A percentile compares a stretch with the other conserved stretches of the same genome.
Evolutionary conservation across 2,797 vertebrate genomes (phyloP).

Genomic region (Chanos chanos): DNA sequence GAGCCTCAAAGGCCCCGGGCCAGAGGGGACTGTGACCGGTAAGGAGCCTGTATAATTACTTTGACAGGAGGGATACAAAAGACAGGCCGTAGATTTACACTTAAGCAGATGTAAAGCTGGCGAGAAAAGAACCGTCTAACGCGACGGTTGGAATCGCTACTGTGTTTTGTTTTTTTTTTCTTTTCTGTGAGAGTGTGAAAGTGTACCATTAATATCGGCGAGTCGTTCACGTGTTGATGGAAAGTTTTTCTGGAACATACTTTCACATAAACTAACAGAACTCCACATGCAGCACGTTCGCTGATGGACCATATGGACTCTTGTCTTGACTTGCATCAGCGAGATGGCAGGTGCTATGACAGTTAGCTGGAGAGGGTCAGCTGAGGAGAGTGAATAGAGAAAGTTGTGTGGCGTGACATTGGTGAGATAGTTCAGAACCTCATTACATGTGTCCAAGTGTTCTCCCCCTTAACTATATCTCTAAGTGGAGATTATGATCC

Average conservation of each 20-base stretch:
- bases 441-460: background rate
- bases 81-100: background rate
- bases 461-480: too few relatives aligned
- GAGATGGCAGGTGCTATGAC: background rate
- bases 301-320: too few relatives aligned
- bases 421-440: constrained; percentile 22
- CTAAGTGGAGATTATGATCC: too few relatives aligned
- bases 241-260: too few relatives aligned
- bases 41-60: constrained; percentile 4
- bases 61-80: constrained; percentile 6
- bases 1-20: background rate
- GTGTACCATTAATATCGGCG: too few relatives aligned
- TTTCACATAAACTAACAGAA: background rate
- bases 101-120: constrained; percentile 1
- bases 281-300: too few relatives aligned
- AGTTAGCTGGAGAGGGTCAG: constrained; percentile 5
- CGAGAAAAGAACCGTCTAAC: too few relatives aligned
- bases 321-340: background rate
- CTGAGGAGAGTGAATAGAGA: constrained; percentile 1
- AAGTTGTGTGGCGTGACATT: constrained; percentile 7
- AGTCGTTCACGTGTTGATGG: too few relatives aligned
- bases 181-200: too few relatives aligned
- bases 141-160: too few relatives aligned
- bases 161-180: too few relatives aligned
- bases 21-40: constrained; percentile 1